A percentile compares a stretch with the other conserved stretches of the same genome.
Conservation (phyloP, 2,113 vertebrate genomes). For the Microcebus murinus region DNA sequence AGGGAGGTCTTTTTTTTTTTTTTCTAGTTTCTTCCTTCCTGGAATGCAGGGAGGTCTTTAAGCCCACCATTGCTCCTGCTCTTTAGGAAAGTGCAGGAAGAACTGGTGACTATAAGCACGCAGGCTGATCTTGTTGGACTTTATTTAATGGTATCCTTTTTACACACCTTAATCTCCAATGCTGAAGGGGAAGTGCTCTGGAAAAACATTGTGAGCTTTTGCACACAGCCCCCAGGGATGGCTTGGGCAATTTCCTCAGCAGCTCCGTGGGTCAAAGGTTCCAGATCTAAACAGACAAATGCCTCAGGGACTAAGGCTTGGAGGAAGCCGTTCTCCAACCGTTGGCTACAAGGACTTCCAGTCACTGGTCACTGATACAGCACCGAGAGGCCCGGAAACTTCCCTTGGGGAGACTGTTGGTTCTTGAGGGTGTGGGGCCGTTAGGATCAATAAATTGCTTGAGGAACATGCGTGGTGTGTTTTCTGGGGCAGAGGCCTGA, state of each 20-base stretch:
- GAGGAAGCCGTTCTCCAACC: neutral
- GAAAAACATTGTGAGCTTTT: neutral
- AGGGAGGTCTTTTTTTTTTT: neutral
- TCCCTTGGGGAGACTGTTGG: neutral
- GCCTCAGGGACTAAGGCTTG: neutral
- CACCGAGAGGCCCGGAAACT: neutral
- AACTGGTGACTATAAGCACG: neutral
- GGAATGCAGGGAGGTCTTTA: neutral
- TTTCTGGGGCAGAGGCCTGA: neutral
- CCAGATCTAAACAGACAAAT: neutral
- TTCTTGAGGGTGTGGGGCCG: neutral
- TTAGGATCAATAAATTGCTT: slow-evolving; percentile 56
- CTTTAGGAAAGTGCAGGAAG: slow-evolving; percentile 13
- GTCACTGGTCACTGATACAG: neutral
- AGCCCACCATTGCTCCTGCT: neutral
- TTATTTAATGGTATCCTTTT: neutral
- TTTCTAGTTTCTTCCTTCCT: no score
- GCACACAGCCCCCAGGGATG: neutral
- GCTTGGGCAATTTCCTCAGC: neutral
- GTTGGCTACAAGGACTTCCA: neutral
- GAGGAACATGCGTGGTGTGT: neutral
- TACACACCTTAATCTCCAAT: neutral
- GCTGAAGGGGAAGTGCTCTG: neutral
- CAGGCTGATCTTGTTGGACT: neutral
- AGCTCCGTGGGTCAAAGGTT: neutral